phyloP scores from a whole-genome alignment of 2,888 invertebrate species.

The Mylabris sibirica region DNA sequence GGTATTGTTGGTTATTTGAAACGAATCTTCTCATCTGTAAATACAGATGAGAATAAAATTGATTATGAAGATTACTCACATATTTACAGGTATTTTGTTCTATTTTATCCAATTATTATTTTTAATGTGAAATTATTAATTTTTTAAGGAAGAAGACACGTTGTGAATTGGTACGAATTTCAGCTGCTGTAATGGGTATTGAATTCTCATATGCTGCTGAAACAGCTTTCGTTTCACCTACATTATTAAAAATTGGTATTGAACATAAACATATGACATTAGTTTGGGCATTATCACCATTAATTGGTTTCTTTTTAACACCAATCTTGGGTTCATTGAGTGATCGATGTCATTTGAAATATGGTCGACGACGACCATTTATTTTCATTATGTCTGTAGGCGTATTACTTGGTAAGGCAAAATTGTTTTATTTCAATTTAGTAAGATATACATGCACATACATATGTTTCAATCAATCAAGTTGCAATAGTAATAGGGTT shows the following conservation, averaged over 20 bases:
- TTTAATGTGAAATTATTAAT: no score
- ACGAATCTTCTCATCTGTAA: slow-evolving; percentile 51
- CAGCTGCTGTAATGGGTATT: slow-evolving; percentile 96
- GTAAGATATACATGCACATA: not conserved
- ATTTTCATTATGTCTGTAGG: slow-evolving; percentile 89
- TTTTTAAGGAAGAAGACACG: slow-evolving; percentile 82
- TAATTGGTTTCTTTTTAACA: slow-evolving; percentile 93
- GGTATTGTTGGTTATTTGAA: slow-evolving; percentile 65
- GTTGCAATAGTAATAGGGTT: not conserved
- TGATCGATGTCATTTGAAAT: slow-evolving; percentile 82
- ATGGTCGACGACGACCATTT: slow-evolving; percentile 90
- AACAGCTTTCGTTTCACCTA: slow-evolving; percentile 96
- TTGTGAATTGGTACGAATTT: slow-evolving; percentile 83
- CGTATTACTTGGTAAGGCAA: slow-evolving; percentile 80
- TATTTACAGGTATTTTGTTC: slow-evolving; percentile 68
- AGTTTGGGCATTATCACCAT: slow-evolving; percentile 93
- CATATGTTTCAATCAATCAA: not conserved
- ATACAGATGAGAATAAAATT: slow-evolving; percentile 52
- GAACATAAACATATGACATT: slow-evolving; percentile 93
- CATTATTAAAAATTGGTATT: slow-evolving; percentile 90
- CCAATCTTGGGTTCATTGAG: slow-evolving; percentile 92
- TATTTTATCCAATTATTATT: slow-evolving; percentile 52
- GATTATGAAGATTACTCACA: slow-evolving; percentile 68
- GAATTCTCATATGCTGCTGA: slow-evolving; percentile 98
- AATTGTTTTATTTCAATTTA: not conserved